Evolutionary conservation across 2,113 vertebrate genomes (phyloP).

Genomic region (Microtus oregoni): DNA sequence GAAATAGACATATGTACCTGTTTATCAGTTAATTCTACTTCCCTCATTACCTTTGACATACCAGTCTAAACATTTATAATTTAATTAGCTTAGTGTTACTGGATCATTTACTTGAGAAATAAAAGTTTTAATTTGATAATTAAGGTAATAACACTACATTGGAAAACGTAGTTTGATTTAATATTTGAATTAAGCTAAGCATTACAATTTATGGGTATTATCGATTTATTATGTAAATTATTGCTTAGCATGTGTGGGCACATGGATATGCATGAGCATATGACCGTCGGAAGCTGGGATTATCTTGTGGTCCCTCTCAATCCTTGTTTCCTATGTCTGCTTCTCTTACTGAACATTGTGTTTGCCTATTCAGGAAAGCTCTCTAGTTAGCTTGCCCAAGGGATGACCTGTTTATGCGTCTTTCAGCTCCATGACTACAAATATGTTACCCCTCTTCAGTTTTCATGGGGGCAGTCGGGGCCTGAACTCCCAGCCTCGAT

Average conservation of each 20-base stretch:
- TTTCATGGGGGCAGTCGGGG: background rate
- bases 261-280: no score
- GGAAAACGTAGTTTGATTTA: conserved; percentile 26
- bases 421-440: background rate
- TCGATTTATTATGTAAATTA: conserved; percentile 36
- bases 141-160: background rate
- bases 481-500: background rate
- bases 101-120: conserved; percentile 33
- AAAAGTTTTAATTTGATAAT: conserved; percentile 1
- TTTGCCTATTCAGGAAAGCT: background rate
- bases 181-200: conserved; percentile 35
- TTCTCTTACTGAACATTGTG: background rate
- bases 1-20: background rate
- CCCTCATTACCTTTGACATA: background rate
- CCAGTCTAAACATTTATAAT: background rate
- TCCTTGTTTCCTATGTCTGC: background rate
- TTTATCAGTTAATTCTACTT: background rate
- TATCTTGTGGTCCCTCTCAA: background rate
- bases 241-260: background rate
- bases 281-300: background rate
- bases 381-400: background rate
- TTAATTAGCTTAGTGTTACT: background rate
- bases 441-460: no score
- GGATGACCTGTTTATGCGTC: background rate
- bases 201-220: background rate